Evolutionary conservation across 2,113 vertebrate species (phyloP).

Genomic region (Tylochromis polylepis): DNA sequence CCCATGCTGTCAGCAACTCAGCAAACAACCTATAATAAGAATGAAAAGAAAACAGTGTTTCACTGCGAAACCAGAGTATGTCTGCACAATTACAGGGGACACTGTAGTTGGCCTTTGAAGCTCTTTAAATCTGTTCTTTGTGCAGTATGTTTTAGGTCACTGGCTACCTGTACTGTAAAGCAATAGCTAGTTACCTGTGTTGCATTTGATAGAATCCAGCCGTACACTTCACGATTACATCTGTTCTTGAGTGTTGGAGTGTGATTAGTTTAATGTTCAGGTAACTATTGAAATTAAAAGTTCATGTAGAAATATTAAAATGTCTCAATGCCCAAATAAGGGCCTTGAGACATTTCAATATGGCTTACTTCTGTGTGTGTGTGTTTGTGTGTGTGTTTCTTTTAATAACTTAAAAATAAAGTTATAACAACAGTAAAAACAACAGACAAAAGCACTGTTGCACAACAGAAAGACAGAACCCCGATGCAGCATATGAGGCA

Average conservation of each 20-base stretch:
- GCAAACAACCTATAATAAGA: constrained; percentile 75
- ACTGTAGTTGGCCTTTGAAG: background rate
- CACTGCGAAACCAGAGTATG: accelerated
- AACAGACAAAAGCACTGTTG: background rate
- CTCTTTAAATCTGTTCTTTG: background rate
- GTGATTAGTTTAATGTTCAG: background rate
- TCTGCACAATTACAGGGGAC: background rate
- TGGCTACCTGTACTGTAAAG: background rate
- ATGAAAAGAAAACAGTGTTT: background rate
- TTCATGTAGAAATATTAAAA: background rate
- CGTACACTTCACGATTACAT: background rate
- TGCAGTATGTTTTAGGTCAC: background rate
- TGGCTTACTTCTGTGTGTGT: background rate
- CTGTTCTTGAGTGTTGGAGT: background rate
- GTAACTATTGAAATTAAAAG: background rate
- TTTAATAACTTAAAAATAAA: background rate
- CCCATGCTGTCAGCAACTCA: constrained; percentile 83
- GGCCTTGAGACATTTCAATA: background rate
- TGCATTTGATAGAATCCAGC: background rate
- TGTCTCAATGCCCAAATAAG: too few relatives aligned
- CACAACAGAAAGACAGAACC: background rate
- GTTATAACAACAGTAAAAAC: too few relatives aligned
- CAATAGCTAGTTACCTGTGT: background rate
- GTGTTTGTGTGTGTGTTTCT: too few relatives aligned
- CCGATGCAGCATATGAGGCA: background rate